phyloP scores from a whole-genome alignment of 2,888 invertebrate species.

The Sphaerophoria taeniata region DNA sequence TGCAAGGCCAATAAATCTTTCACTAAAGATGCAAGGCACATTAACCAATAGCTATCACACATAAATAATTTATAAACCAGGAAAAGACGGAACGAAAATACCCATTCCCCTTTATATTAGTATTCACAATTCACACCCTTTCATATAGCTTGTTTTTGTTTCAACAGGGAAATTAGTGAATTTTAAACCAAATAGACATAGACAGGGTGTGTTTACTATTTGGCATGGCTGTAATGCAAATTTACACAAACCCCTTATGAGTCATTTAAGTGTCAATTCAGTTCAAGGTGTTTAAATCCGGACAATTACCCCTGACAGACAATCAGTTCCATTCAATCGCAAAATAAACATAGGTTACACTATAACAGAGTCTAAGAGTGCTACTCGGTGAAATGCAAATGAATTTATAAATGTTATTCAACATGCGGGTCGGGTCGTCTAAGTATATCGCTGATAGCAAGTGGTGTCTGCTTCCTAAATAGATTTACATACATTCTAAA shows the following conservation, averaged over 20 bases:
- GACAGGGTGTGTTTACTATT: slow-evolving; percentile 12
- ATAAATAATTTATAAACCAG: slow-evolving; percentile 22
- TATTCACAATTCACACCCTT: not conserved
- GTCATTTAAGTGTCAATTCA: slow-evolving; percentile 32
- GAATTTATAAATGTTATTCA: slow-evolving; percentile 20
- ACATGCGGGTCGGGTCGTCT: slow-evolving; percentile 17
- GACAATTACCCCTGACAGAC: slow-evolving; percentile 32
- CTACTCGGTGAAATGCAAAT: slow-evolving; percentile 25
- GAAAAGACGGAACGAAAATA: not conserved
- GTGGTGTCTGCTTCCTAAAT: too few relatives aligned
- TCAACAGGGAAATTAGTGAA: not conserved
- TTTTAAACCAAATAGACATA: slow-evolving; percentile 3
- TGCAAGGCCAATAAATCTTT: slow-evolving; percentile 4
- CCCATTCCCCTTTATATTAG: too few relatives aligned
- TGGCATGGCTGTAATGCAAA: not conserved
- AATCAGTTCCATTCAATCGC: slow-evolving; percentile 35
- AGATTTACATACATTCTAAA: slow-evolving; percentile 12
- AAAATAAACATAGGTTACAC: slow-evolving; percentile 11
- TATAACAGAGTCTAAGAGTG: not conserved
- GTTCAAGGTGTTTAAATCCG: slow-evolving; percentile 23
- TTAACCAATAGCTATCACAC: not conserved
- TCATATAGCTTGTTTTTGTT: not conserved
- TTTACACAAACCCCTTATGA: not conserved
- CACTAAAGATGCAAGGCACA: slow-evolving; percentile 5
- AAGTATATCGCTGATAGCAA: too few relatives aligned